Evolutionary conservation across 2,113 vertebrate species (phyloP).

Genomic region (Delphinus delphis): DNA sequence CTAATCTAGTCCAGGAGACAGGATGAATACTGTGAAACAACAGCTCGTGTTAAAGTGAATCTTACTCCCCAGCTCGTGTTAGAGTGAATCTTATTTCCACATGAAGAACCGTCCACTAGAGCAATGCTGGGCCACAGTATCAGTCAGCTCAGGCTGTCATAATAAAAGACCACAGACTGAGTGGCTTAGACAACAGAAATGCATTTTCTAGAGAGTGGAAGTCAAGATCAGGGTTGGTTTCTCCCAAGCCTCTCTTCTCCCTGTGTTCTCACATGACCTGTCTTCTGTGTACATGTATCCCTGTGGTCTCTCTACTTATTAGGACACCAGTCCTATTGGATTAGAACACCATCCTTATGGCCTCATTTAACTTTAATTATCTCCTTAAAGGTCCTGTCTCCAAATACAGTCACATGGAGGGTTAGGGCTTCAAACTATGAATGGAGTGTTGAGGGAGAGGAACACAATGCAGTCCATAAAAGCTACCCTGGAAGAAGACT

Average conservation of each 20-base stretch:
- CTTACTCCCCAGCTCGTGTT: neutral
- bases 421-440: neutral
- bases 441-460: too few species aligned
- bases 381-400: neutral
- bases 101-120: neutral
- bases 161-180: neutral
- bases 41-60: neutral
- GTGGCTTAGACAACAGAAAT: neutral
- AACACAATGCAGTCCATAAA: neutral
- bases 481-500: neutral
- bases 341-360: neutral
- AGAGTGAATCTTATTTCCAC: neutral
- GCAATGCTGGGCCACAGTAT: neutral
- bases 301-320: neutral
- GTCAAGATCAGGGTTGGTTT: neutral
- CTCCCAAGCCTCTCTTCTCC: neutral
- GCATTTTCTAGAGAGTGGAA: neutral
- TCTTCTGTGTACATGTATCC: neutral
- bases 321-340: neutral
- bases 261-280: neutral
- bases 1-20: neutral
- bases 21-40: neutral
- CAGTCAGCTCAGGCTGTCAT: neutral
- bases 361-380: neutral
- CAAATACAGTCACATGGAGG: neutral